Percentiles rank a stretch among this genome's conserved stretches.
Evolutionary conservation across 2,113 vertebrate species (phyloP).

Genomic region (Rynchops niger): DNA sequence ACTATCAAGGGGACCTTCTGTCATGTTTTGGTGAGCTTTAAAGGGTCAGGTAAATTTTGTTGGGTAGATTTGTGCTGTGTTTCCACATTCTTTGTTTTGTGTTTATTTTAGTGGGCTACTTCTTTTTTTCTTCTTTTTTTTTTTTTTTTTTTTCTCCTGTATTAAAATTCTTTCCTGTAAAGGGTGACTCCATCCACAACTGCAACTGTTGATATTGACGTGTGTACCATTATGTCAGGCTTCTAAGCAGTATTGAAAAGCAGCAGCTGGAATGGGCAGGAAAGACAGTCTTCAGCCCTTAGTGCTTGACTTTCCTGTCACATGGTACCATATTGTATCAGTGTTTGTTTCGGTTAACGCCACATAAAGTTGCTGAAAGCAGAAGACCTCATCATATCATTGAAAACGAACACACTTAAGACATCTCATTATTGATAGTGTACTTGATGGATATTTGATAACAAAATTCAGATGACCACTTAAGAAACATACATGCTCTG

Average conservation of each 20-base stretch:
- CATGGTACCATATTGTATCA: conserved; percentile 34
- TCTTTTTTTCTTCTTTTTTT: neutral
- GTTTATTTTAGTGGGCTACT: conserved; percentile 65
- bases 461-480: conserved; percentile 5
- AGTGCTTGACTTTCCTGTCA: neutral
- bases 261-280: conserved; percentile 31
- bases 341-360: conserved; percentile 31
- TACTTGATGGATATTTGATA: neutral
- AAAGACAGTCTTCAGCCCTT: neutral
- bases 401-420: neutral
- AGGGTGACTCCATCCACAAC: neutral
- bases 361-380: conserved; percentile 8
- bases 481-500: neutral
- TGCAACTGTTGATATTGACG: neutral
- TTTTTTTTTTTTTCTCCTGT: neutral
- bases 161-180: conserved; percentile 47
- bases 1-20: conserved; percentile 81
- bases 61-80: conserved; percentile 74
- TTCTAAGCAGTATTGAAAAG: conserved; percentile 39
- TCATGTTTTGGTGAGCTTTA: conserved; percentile 83
- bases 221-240: neutral
- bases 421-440: neutral
- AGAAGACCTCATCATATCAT: conserved; percentile 6
- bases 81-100: conserved; percentile 76
- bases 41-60: conserved; percentile 84